Base-by-base conservation (phyloP, 2,797 vertebrate species). In the Poecilia velifera region DNA sequence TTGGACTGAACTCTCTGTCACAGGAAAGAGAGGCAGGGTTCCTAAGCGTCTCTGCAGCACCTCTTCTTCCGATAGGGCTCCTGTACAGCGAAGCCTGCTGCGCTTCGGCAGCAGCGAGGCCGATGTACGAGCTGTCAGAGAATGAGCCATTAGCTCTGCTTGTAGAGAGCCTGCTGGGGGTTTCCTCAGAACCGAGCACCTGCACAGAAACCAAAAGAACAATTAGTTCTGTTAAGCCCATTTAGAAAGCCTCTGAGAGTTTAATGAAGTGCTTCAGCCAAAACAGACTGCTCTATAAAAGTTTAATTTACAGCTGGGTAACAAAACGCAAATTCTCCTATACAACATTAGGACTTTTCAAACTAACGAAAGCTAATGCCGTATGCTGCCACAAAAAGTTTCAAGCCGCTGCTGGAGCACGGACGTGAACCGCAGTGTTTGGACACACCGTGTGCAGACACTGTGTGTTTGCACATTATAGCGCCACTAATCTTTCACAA, bases 61-160 rank as follows among this genome's bases (percentile, higher is more conserved):
- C 66, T 83, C 74, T 76, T 87, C 86, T 81, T 79, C 74, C 76
- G 28, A 78, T 66, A 74, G 76, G 74, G 43, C 62, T 87, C 80
- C 79, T 83, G 45, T 53, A 77, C 59, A 70, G 78, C 55, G 77
- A 83, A 74, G 91, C 74, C 76, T 53, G 84, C 34, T 62, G 84
- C 78, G 75, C 74, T 80, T 8, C 81, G 3, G 75, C 73, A 57
- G 88, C 76, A 80, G 88, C 79, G 1, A 92, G 64, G 83, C 90
- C 83, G 83, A 97, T 87, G 88, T 94, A 97, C n/a, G 97, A 97
- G 78, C 96, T 95, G 77, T 97, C 93, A 25, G 95, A 87, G 49
- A 92, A 92, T 25, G 90, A 49, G 80, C 86, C 88, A 90, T 86
- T 92, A 76, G 82, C 87, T 82, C 73, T 85, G 77, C 84, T 86